Percentiles rank a stretch among this genome's conserved stretches.
Evolutionary conservation across 2,888 invertebrate genomes (phyloP).

Genomic region (Leucophora obtusa): DNA sequence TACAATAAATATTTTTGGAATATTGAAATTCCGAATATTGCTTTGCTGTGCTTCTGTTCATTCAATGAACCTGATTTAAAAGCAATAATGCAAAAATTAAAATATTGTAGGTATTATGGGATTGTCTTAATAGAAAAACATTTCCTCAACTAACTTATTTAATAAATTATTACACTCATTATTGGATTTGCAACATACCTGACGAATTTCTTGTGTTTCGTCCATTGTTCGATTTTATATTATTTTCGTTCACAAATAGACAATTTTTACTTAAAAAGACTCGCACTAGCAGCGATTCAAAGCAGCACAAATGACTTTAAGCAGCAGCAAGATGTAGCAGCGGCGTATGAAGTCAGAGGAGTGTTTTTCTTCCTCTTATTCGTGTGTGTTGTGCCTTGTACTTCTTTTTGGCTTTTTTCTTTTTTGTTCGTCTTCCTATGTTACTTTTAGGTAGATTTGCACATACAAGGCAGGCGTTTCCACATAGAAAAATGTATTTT

Average conservation of each 20-base stretch:
- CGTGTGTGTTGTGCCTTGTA: conserved; percentile 34
- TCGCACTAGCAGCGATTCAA: conserved; percentile 32
- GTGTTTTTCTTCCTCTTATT: conserved; percentile 70
- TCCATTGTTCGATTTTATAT: conserved; percentile 71
- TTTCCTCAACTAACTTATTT: conserved; percentile 4
- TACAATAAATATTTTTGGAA: not conserved
- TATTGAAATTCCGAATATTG: not conserved
- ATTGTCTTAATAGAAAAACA: not conserved
- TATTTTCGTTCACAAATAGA: conserved; percentile 30
- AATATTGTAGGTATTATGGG: not conserved
- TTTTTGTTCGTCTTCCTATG: not conserved
- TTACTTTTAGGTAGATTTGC: conserved; percentile 46
- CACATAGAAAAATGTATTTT: conserved; percentile 51
- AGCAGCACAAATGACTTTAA: conserved; percentile 40
- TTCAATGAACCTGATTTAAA: not conserved
- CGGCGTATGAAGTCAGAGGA: conserved; percentile 72
- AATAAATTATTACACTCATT: conserved; percentile 19
- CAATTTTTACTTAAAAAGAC: conserved; percentile 59
- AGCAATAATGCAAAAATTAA: not conserved
- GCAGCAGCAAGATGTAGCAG: conserved; percentile 16
- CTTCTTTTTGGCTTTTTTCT: conserved; percentile 40
- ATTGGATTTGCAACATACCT: conserved; percentile 69
- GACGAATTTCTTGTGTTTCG: conserved; percentile 78
- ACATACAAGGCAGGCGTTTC: conserved; percentile 62
- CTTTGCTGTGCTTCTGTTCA: not conserved